These are phyloP conservation scores for Contarinia nasturtii DNA, from an alignment of 1,140 invertebrate species.

Conservation along the genomic window DNA sequence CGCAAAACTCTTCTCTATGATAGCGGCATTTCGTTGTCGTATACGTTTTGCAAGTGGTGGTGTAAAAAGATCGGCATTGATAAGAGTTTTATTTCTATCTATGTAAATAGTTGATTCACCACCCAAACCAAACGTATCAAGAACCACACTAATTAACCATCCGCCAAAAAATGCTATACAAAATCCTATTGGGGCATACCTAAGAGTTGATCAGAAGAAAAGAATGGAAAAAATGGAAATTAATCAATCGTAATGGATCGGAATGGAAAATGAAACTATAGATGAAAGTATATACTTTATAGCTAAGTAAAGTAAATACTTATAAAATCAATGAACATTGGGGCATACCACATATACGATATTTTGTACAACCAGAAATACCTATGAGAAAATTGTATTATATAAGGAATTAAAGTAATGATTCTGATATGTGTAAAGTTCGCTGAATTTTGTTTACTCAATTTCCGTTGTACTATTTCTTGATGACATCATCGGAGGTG, in stretches of 20 bases:
- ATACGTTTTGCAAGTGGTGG: conserved; percentile 31
- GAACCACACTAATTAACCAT: conserved; percentile 32
- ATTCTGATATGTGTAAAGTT: conserved; percentile 2
- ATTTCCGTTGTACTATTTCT: not conserved
- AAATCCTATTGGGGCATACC: conserved; percentile 63
- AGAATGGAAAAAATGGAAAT: too few species aligned
- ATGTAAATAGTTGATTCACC: conserved; percentile 14
- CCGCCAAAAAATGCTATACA: too few species aligned
- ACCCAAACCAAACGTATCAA: conserved; percentile 13
- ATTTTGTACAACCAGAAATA: conserved; percentile 54
- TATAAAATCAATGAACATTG: too few species aligned
- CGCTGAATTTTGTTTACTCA: not conserved
- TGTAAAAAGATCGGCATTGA: conserved; percentile 41
- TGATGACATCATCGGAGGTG: conserved; percentile 2
- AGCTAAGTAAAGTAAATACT: too few species aligned
- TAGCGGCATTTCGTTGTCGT: not conserved
- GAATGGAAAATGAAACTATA: too few species aligned
- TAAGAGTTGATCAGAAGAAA: too few species aligned
- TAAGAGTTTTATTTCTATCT: conserved; percentile 9
- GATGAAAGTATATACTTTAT: too few species aligned
- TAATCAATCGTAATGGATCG: too few species aligned
- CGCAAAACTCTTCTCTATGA: not conserved
- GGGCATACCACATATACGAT: conserved; percentile 75
- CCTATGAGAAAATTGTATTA: conserved; percentile 21
- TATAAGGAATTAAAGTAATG: not conserved